Evolutionary conservation across 2,888 invertebrate genomes (phyloP), one percentile per base, ranked within the genome.

Genomic region (Hypolimnas misippus): DNA sequence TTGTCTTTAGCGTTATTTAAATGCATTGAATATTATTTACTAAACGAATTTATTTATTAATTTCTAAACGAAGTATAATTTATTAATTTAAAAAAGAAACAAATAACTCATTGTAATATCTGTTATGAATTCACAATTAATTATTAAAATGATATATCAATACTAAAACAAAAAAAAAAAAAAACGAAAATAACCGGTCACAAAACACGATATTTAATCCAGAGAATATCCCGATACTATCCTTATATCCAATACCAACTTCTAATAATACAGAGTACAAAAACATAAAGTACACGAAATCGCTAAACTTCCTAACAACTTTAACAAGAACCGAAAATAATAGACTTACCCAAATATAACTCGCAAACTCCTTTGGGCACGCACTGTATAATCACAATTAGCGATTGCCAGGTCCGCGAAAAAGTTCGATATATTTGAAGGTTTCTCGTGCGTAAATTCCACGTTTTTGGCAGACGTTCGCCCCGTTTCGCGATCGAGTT

Each of bases 341-440:
- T 63, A 53, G 57, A 67, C 69, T 71, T 66, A 71, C 71, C 66
- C 4, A 35, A 57, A 60, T n/a, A n/a, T n/a, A 57, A 63, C 55
- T 67, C 57, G 35, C 17, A 63, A 62, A 64, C 56, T 65, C 57
- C 59, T 57, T 63, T 63, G 40, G 25, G 42, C 68, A 71, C 63
- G 66, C 71, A 70, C 71, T 55, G 55, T 60, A 60, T 57, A 58
- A 62, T 52, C 65, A 71, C 71, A 67, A 68, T 61, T 61, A 64
- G 54, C 57, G 50, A 59, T 35, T 51, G 25, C 42, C 29, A 60
- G 63, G 63, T 67, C 64, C 53, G 56, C 57, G 60, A 46, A 64
- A 67, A 69, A 64, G 67, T 71, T 63, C 50, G 14, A 40, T n/a
- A 46, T 40, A 56, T 58, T 59, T 6, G 16, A 56, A 44, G 40